Conservation (phyloP, 2,797 vertebrate species). For the Microhierax caerulescens region DNA sequence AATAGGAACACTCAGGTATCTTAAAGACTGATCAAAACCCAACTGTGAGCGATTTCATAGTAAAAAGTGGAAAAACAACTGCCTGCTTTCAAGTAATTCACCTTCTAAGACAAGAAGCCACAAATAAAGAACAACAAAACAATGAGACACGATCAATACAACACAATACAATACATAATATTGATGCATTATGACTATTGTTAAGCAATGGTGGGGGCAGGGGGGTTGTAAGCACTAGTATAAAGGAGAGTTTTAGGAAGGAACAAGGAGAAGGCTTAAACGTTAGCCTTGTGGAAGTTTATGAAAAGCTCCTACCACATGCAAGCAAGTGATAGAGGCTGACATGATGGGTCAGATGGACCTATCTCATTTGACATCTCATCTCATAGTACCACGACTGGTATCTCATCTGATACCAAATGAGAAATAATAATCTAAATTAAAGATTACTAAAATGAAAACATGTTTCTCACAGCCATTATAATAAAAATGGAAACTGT, state of each 20-base stretch:
- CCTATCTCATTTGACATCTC: not conserved
- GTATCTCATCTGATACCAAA: not conserved
- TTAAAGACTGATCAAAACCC: not conserved
- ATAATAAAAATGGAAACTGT: not conserved
- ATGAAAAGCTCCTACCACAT: not conserved
- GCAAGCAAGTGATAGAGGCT: not conserved
- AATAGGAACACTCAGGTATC: not conserved
- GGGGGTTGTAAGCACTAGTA: not conserved
- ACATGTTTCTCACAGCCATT: not conserved
- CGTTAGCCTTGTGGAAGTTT: not conserved
- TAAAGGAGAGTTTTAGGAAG: not conserved
- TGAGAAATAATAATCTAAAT: not conserved
- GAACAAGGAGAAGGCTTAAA: not conserved
- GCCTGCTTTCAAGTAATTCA: not conserved
- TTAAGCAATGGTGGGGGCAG: not conserved
- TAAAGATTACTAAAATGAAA: not conserved
- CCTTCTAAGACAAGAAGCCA: not conserved
- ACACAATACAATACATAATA: too few species aligned
- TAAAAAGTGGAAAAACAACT: not conserved
- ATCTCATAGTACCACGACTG: not conserved
- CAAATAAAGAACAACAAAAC: not conserved
- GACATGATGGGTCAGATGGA: not conserved
- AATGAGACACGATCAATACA: not conserved
- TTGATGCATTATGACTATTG: not conserved
- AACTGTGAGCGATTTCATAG: not conserved